Evolutionary conservation across 1,140 invertebrate species (phyloP).

Genomic region (Elymnias hypermnestra): DNA sequence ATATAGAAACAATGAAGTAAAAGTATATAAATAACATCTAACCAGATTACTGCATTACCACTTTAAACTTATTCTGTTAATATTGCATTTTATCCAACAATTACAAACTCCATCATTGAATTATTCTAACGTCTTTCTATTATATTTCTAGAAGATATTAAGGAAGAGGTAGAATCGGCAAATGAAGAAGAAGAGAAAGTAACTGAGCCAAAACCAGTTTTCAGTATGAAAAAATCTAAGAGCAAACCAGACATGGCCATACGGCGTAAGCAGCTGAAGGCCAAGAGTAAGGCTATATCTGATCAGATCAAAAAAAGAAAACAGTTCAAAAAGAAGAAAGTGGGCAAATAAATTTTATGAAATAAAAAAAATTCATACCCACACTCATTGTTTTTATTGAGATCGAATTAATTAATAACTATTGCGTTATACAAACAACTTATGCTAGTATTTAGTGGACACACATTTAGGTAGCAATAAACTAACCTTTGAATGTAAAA

Average conservation of each 20-base stretch:
- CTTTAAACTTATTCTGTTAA: background rate
- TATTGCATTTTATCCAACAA: background rate
- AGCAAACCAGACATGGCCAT: constrained; percentile 59
- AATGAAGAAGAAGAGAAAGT: constrained; percentile 30
- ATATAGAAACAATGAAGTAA: no score
- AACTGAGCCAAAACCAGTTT: constrained; percentile 23
- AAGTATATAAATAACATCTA: no score
- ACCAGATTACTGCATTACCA: background rate
- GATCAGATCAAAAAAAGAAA: constrained; percentile 69
- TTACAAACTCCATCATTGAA: no score
- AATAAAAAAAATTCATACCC: constrained; percentile 18
- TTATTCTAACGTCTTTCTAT: background rate
- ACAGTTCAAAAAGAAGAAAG: constrained; percentile 56
- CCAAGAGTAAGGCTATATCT: constrained; percentile 60
- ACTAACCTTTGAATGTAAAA: background rate
- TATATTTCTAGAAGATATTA: constrained; percentile 41
- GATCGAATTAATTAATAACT: background rate
- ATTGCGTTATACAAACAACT: no score
- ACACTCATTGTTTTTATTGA: constrained; percentile 15
- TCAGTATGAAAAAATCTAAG: constrained; percentile 41
- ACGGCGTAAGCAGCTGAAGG: constrained; percentile 68
- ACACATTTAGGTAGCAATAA: constrained; percentile 9
- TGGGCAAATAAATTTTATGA: constrained; percentile 29
- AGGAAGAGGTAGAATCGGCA: constrained; percentile 28
- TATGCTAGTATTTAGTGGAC: constrained; percentile 1